Base-by-base conservation (phyloP, 2,797 vertebrate species). In the Vireo griseus region DNA sequence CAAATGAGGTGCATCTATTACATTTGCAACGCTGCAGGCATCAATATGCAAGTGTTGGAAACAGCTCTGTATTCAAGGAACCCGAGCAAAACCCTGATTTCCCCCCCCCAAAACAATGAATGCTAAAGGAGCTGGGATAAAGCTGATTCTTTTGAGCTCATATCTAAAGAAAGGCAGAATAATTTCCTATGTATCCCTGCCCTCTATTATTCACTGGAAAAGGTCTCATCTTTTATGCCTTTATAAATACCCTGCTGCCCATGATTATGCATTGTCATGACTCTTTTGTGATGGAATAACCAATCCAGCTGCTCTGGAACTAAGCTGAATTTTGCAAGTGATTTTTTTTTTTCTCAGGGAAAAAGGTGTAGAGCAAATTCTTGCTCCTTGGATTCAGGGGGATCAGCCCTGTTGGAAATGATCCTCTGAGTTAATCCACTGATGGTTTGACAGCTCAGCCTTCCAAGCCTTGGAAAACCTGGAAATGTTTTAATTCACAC, bases 1-100 rank as follows among this genome's bases (percentile, higher is more conserved):
- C 31, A 67, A 86, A 87, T 16, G 86, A 96, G 83, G 90, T 68
- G 66, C 80, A 92, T 58, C 55, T 45, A 89, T 92, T 92, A 91
- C 48, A 83, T 75, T 62, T 92, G 62, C 69, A 87, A 29, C 10
- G 92, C 94, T 86, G 72, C 20, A 75, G 88, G 92, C 93, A 91
- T 92, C 88, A 75, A 78, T 75, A 86, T 83, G 65, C 67, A 71
- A 92, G 85, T n/a, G 71, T 14, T 77, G 48, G 83, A 42, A 94
- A 67, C 48, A 42, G 44, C 20, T 89, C 65, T 74, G 85, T 65
- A 26, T 25, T 91, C 81, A 31, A 55, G 75, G 54, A 93, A 88
- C 86, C 86, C 86, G 57, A 83, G 86, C 24, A 93, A 94, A 94
- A 59, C 14, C 21, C 59, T 59, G 54, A 55, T 82, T 82, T 40